Conservation (phyloP, 2,888 invertebrate species). For the Drosophila recens region DNA sequence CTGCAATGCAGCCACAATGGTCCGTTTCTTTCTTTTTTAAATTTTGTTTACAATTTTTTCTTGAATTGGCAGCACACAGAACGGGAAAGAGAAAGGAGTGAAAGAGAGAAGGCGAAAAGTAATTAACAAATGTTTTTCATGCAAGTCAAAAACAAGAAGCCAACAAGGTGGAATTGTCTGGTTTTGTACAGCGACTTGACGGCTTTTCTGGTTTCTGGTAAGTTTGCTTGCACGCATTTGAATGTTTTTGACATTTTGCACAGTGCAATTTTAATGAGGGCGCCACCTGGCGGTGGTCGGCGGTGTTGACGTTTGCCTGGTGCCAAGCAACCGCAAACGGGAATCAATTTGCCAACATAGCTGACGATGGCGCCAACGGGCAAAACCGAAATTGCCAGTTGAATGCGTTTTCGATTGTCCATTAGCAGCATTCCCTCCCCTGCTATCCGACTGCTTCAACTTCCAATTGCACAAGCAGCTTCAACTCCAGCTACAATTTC, state of each 20-base stretch:
- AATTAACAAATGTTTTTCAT: constrained; percentile 71
- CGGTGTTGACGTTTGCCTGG: constrained; percentile 54
- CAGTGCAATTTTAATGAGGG: constrained; percentile 72
- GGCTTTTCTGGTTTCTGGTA: constrained; percentile 13
- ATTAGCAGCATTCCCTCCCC: constrained; percentile 56
- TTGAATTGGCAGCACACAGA: neutral
- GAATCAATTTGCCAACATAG: constrained; percentile 73
- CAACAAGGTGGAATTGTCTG: constrained; percentile 5
- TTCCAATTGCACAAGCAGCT: constrained; percentile 15
- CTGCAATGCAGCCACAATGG: constrained; percentile 34
- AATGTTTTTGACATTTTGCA: constrained; percentile 66
- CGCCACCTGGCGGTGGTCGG: constrained; percentile 66
- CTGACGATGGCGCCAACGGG: constrained; percentile 53
- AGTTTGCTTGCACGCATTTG: constrained; percentile 13
- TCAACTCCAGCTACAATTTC: neutral
- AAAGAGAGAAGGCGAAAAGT: constrained; percentile 51
- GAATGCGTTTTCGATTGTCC: constrained; percentile 81
- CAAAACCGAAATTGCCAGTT: constrained; percentile 77
- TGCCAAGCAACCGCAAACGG: constrained; percentile 70
- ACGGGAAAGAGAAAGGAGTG: neutral
- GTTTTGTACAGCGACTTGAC: constrained; percentile 6
- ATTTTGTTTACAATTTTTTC: neutral
- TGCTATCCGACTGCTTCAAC: constrained; percentile 14
- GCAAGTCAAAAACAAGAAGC: constrained; percentile 48
- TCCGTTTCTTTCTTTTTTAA: neutral